Evolutionary conservation across 1,140 invertebrate genomes (phyloP).

Genomic region (Eubasilissa regina): DNA sequence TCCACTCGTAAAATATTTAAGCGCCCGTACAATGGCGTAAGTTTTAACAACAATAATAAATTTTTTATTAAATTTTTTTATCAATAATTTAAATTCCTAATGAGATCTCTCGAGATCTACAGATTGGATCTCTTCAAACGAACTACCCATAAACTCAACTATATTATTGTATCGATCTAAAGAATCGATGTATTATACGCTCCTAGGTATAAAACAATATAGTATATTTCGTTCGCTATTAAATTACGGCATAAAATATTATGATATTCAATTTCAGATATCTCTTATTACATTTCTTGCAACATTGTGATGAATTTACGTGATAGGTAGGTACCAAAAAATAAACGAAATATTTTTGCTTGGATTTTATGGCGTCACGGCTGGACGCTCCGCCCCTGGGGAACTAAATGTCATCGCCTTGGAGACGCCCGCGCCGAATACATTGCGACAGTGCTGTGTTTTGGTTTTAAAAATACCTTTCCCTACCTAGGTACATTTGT

Average conservation of each 20-base stretch:
- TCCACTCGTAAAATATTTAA: constrained; percentile 15
- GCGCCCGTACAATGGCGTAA: constrained; percentile 11
- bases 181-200: too few relatives aligned
- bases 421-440: constrained; percentile 41
- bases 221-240: too few relatives aligned
- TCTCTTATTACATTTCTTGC: not conserved
- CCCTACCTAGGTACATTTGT: too few relatives aligned
- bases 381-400: constrained; percentile 37
- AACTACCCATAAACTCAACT: not conserved
- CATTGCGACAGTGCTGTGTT: constrained; percentile 20
- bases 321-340: constrained; percentile 2
- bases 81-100: too few relatives aligned
- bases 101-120: too few relatives aligned
- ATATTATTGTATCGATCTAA: not conserved
- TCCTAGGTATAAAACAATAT: not conserved
- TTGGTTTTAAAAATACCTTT: not conserved
- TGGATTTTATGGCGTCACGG: constrained; percentile 46
- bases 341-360: constrained; percentile 7
- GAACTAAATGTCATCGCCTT: constrained; percentile 57
- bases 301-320: not conserved
- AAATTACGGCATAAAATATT: too few relatives aligned
- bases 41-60: not conserved
- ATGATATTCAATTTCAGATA: too few relatives aligned
- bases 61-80: not conserved
- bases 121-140: too few relatives aligned